These are phyloP conservation scores for Ceratothoa steindachneri DNA, from an alignment of 2,888 invertebrate genomes.

Conservation along the genomic window DNA sequence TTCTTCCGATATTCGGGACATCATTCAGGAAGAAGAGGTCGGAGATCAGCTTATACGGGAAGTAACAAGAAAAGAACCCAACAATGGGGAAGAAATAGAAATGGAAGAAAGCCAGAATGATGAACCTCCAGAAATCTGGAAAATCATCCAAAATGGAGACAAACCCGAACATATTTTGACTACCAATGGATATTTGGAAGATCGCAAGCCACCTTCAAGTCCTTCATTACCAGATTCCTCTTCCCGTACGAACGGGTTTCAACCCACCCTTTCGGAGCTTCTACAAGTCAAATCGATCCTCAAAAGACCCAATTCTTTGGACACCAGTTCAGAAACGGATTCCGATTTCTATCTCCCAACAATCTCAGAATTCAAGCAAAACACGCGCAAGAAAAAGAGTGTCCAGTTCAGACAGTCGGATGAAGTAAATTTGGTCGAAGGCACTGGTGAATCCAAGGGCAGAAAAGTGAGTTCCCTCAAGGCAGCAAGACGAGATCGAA, in stretches of 20 bases:
- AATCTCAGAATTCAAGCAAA: slow-evolving; percentile 30
- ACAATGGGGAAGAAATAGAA: slow-evolving; percentile 4
- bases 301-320: slow-evolving; percentile 55
- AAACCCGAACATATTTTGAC: background rate
- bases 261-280: slow-evolving; percentile 37
- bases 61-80: slow-evolving; percentile 21
- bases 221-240: slow-evolving; percentile 16
- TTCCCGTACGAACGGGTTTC: slow-evolving; percentile 19
- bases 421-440: slow-evolving; percentile 36
- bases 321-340: slow-evolving; percentile 48
- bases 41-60: slow-evolving; percentile 5
- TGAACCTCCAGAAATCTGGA: background rate
- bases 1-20: slow-evolving; percentile 23
- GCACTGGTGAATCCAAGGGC: slow-evolving; percentile 33
- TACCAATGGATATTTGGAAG: slow-evolving; percentile 7
- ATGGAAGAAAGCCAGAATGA: background rate
- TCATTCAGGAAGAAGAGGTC: slow-evolving; percentile 35
- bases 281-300: slow-evolving; percentile 58
- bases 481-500: slow-evolving; percentile 18
- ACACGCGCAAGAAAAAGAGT: slow-evolving; percentile 29
- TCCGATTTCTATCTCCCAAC: slow-evolving; percentile 41
- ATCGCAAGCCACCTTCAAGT: background rate
- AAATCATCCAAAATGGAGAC: background rate
- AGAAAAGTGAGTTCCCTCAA: slow-evolving; percentile 30
- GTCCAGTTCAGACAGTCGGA: slow-evolving; percentile 31